Conservation (phyloP, 2,888 invertebrate species). For the Agriopis leucophaearia region DNA sequence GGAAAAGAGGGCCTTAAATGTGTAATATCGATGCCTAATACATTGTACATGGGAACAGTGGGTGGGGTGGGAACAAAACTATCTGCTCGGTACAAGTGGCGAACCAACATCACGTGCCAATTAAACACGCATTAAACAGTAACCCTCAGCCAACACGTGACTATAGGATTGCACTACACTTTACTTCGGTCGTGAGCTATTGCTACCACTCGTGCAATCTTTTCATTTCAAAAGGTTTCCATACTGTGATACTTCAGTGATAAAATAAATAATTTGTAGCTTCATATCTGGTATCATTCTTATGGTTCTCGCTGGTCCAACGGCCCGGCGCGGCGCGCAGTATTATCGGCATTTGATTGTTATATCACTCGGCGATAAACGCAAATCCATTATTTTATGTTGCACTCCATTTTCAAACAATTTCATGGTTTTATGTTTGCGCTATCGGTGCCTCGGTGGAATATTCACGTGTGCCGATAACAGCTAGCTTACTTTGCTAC, state of each 20-base stretch:
- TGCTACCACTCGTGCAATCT: too few species aligned
- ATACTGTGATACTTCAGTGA: too few species aligned
- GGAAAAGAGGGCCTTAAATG: too few species aligned
- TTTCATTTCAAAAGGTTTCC: too few species aligned
- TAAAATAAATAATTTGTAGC: too few species aligned
- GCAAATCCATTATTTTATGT: neutral
- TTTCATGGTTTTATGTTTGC: slow-evolving; percentile 18
- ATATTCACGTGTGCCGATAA: slow-evolving; percentile 7
- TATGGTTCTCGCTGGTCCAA: too few species aligned
- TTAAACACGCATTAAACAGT: slow-evolving; percentile 18
- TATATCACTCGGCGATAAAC: neutral
- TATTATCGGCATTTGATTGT: neutral
- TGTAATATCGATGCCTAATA: too few species aligned
- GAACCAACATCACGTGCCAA: slow-evolving; percentile 19
- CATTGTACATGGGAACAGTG: too few species aligned
- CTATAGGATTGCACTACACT: neutral
- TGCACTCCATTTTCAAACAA: neutral
- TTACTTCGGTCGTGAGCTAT: too few species aligned
- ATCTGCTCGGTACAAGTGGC: slow-evolving; percentile 4
- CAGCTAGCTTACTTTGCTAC: neutral
- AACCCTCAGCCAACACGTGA: slow-evolving; percentile 16
- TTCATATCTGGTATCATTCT: too few species aligned
- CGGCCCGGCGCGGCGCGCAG: too few species aligned
- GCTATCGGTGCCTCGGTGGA: slow-evolving; percentile 3
- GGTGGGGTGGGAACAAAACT: slow-evolving; percentile 3